Conservation (phyloP, 2,888 invertebrate species). For the Iselma pallidipennis region DNA sequence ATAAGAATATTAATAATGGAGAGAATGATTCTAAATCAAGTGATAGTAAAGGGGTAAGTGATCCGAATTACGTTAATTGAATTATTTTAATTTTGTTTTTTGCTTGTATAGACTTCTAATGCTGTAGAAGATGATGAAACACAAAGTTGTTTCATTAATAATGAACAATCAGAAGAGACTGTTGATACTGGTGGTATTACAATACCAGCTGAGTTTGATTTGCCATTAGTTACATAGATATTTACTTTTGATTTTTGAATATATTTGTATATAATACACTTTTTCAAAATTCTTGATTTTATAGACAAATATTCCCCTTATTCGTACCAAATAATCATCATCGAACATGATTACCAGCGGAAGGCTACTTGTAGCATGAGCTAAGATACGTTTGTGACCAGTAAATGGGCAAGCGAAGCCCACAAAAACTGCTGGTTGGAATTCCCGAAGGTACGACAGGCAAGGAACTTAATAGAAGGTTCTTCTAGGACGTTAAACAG, state of each 20-base stretch:
- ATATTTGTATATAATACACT: too few species aligned
- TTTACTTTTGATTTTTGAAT: background rate
- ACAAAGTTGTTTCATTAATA: constrained; percentile 45
- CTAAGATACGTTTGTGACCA: too few species aligned
- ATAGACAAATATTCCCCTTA: too few species aligned
- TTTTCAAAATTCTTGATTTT: too few species aligned
- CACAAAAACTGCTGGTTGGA: too few species aligned
- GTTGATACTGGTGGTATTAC: constrained; percentile 63
- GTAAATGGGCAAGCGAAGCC: too few species aligned
- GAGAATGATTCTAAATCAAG: constrained; percentile 15
- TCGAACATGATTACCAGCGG: too few species aligned
- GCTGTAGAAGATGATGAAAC: constrained; percentile 56
- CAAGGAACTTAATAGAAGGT: too few species aligned
- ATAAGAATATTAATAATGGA: background rate
- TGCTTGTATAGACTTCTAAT: background rate
- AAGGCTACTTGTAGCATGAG: too few species aligned
- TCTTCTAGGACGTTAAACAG: too few species aligned
- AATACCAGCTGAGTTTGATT: constrained; percentile 58
- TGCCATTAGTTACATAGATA: constrained; percentile 35
- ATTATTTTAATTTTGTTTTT: background rate
- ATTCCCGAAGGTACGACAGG: too few species aligned
- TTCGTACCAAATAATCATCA: too few species aligned
- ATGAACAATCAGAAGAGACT: constrained; percentile 53
- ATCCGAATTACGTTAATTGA: background rate
- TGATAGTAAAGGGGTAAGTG: background rate